Base-by-base conservation (phyloP, 2,797 vertebrate genomes). In the Smutsia temminckii region DNA sequence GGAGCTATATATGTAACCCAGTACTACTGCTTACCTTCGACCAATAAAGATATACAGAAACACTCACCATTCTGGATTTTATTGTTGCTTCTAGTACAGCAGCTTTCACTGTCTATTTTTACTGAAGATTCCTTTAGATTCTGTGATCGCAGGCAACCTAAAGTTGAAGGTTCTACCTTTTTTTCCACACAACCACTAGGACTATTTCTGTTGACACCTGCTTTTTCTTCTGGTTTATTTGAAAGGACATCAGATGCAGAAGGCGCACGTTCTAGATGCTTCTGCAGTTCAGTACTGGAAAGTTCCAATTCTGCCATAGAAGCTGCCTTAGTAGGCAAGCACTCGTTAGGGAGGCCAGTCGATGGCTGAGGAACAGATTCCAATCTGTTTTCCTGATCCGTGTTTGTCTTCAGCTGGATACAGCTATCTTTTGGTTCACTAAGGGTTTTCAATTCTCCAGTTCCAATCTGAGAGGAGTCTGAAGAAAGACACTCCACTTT, bases 41-140 rank as follows among this genome's bases (percentile, higher is more conserved):
- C 46, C 40, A 90, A 66, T 85, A 81, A 74, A 88, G 17, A 84
- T 14, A 80, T 63, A 57, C 25, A 81, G 21, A 81, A 94, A 92
- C 37, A 98, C 98, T 98, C 92, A 98, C 98, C 97, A 14, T 97
- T 98, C 83, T 98, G 98, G 89, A 97, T 71, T 96, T 98, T 98
- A 95, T 91, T 97, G 96, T 95, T 94, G 96, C 92, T 97, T 96
- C 97, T 98, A 93, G 96, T 96, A 97, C 97, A 98, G 93, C 96
- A 97, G 93, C 59, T 97, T 96, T 98, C 98, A 42, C 64, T 97
- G 75, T 98, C 98, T 88, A 83, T 93, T 96, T 93, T 98, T 64
- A 66, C 94, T 53, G 97, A 93, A 64, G 96, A 49, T 6, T 98
- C 98, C 95, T 95, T 98, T 91, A 97, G 96, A 89, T 97, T 97